phyloP scores from a whole-genome alignment of 2,113 vertebrate species.

The Lophius piscatorius region DNA sequence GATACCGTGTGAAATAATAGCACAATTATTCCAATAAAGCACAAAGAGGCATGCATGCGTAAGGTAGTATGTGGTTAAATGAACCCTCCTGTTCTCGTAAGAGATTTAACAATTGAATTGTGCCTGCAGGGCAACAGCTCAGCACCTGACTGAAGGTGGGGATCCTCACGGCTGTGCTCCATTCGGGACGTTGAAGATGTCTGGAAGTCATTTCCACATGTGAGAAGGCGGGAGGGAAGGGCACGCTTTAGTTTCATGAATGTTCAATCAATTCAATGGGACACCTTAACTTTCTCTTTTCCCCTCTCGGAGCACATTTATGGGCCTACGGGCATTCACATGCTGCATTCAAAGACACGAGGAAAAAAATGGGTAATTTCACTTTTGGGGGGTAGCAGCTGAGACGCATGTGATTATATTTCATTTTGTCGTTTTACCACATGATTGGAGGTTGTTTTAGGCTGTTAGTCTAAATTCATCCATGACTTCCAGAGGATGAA shows the following conservation, averaged over 20 bases:
- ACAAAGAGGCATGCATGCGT: slow-evolving; percentile 45
- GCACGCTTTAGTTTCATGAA: slow-evolving; percentile 82
- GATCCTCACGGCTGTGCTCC: slow-evolving; percentile 79
- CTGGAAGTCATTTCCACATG: slow-evolving; percentile 84
- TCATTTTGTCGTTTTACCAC: background rate
- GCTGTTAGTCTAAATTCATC: background rate
- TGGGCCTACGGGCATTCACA: slow-evolving; percentile 77
- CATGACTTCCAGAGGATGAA: background rate
- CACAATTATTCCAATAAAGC: slow-evolving; percentile 60
- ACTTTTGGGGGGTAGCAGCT: slow-evolving; percentile 70
- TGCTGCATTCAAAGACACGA: slow-evolving; percentile 76
- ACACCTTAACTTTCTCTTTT: slow-evolving; percentile 82
- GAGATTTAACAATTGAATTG: slow-evolving; percentile 77
- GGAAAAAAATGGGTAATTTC: slow-evolving; percentile 74
- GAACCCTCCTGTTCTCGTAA: slow-evolving; percentile 63
- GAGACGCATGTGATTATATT: slow-evolving; percentile 46
- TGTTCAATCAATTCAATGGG: slow-evolving; percentile 85
- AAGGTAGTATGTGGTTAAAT: slow-evolving; percentile 58
- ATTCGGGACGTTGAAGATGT: slow-evolving; percentile 75
- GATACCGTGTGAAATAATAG: slow-evolving; percentile 56
- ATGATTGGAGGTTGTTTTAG: background rate
- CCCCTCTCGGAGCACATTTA: slow-evolving; percentile 74
- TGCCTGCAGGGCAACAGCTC: slow-evolving; percentile 79
- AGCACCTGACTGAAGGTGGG: slow-evolving; percentile 79
- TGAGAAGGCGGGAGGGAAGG: slow-evolving; percentile 65